Conservation (phyloP, 2,888 invertebrate genomes). For the Rotaria sp. region DNA sequence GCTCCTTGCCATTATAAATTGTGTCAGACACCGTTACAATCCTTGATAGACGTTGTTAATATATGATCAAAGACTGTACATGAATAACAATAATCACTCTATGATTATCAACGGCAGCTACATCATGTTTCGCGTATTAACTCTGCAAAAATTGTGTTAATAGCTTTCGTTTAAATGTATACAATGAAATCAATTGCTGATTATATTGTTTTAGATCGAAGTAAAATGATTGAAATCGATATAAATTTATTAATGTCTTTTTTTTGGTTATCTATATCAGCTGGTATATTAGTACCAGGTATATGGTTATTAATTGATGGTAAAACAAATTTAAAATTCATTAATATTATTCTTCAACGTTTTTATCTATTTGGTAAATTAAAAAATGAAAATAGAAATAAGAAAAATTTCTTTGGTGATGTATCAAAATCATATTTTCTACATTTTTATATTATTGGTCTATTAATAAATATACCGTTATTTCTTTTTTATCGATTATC, state of each 20-base stretch:
- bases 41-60: too few relatives aligned
- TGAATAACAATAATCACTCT: too few relatives aligned
- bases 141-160: too few relatives aligned
- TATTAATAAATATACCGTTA: neutral
- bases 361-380: slow-evolving; percentile 23
- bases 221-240: neutral
- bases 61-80: too few relatives aligned
- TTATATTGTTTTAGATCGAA: neutral
- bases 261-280: neutral
- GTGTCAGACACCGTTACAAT: too few relatives aligned
- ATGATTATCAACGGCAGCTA: too few relatives aligned
- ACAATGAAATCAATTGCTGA: too few relatives aligned
- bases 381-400: neutral
- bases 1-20: too few relatives aligned
- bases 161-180: too few relatives aligned
- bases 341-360: neutral
- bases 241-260: neutral
- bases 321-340: neutral
- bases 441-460: neutral
- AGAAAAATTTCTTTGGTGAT: neutral
- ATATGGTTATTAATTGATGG: slow-evolving; percentile 5
- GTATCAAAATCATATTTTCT: slow-evolving; percentile 2
- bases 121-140: too few relatives aligned
- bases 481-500: neutral
- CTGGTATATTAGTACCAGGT: neutral